Percentiles rank a stretch among this genome's conserved stretches.
These are phyloP conservation scores for Huso huso DNA, from an alignment of 2,797 vertebrate species.

Conservation along the genomic window DNA sequence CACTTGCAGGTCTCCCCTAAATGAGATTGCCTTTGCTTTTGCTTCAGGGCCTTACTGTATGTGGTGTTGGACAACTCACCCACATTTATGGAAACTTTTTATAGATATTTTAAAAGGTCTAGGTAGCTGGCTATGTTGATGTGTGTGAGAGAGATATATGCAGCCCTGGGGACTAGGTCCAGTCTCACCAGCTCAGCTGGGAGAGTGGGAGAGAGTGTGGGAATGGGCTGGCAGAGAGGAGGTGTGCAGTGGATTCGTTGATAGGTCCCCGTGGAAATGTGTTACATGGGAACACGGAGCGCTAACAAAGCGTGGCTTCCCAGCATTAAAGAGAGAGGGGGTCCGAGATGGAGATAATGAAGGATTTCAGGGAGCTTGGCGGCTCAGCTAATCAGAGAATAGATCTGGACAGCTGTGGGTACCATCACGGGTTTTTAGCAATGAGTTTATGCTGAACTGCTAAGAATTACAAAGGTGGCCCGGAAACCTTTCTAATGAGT, in stretches of 20 bases:
- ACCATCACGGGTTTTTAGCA: constrained; percentile 7
- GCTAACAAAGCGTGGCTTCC: constrained; percentile 40
- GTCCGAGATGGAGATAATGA: no score
- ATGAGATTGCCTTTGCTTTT: neutral
- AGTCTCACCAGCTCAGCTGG: constrained; percentile 6
- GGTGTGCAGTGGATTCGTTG: constrained; percentile 39
- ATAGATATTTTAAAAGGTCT: no score
- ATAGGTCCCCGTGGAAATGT: constrained; percentile 32
- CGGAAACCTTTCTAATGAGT: neutral
- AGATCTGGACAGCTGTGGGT: constrained; percentile 3
- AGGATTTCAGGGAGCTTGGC: constrained; percentile 24
- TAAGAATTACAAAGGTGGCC: neutral
- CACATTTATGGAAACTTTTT: no score
- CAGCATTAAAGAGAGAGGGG: constrained; percentile 24
- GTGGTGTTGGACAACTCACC: constrained; percentile 7
- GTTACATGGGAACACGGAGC: constrained; percentile 43
- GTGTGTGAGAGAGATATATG: neutral
- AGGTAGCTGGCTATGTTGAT: constrained; percentile 12
- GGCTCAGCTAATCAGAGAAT: no score
- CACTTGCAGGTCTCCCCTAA: no score
- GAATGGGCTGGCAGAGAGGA: constrained; percentile 34
- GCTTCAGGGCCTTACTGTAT: neutral
- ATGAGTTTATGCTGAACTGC: neutral
- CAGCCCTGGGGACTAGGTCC: constrained; percentile 11
- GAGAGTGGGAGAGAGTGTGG: constrained; percentile 28